These are phyloP conservation scores for Zeugodacus cucurbitae DNA, from an alignment of 1,140 invertebrate genomes.

Conservation along the genomic window DNA sequence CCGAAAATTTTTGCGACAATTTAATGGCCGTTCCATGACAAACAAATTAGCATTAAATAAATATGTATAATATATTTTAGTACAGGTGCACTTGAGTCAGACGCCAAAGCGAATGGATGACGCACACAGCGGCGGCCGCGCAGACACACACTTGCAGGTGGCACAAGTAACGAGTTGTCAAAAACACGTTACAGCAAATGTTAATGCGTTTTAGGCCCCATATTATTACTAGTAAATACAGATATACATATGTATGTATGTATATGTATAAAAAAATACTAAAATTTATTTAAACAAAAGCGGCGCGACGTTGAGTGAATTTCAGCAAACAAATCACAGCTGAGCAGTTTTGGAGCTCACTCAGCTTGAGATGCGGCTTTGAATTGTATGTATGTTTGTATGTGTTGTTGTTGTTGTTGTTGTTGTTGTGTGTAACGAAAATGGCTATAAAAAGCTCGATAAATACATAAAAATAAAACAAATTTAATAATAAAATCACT, in stretches of 20 bases:
- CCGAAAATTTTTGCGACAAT: constrained; percentile 5
- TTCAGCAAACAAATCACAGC: constrained; percentile 15
- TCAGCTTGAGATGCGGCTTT: neutral
- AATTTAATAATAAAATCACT: neutral
- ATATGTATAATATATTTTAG: neutral
- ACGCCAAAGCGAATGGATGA: neutral
- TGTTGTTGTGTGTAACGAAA: neutral
- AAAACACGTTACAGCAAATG: neutral
- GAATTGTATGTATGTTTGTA: neutral
- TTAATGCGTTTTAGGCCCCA: neutral
- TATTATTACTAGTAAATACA: neutral
- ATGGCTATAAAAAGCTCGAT: neutral
- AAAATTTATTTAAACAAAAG: neutral
- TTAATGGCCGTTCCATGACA: neutral
- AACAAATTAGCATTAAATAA: neutral
- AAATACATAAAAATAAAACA: neutral
- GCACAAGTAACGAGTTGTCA: constrained; percentile 5
- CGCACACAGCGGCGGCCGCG: neutral
- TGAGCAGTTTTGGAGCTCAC: neutral
- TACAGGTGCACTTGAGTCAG: neutral
- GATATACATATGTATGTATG: neutral
- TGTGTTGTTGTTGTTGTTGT: no score
- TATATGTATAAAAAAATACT: no score
- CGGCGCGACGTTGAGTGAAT: neutral
- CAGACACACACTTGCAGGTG: neutral